Base-by-base conservation (phyloP, 1,140 invertebrate genomes). In the Drosophila orosa region DNA sequence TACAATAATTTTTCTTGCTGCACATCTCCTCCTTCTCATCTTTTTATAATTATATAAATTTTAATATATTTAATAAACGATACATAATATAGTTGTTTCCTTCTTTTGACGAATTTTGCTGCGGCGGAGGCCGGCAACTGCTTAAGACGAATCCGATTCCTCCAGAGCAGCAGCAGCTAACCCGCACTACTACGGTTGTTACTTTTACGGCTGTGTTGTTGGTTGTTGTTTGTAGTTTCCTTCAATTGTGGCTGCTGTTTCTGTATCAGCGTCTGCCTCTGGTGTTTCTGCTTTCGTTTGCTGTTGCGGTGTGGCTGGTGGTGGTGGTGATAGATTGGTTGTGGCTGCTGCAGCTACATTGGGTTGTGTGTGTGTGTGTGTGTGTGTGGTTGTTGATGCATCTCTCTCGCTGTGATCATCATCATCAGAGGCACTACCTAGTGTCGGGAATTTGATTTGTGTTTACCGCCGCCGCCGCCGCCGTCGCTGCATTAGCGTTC, bases 1-100 rank as follows among this genome's bases (percentile, higher is more conserved):
- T 91, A 91, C 89, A 91, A 91, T 91, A 91, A 86, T 74, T 89
- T 71, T 81, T 76, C 75, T 87, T 85, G 86, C 84, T 89, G 79
- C 84, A 80, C 83, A 87, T 86, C 78, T 76, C 67, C n/a, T n/a
- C 74, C 63, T 50, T 74, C 69, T 74, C 66, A 68, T 71, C 61
- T 69, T 84, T 89, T 91, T 91, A 91, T 91, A 91, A 91, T 91
- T 91, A 91, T 91, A 91, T 91, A 91, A 91, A 91, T 91, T 91
- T 90, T 91, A 91, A 91, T 91, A 91, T 89, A 89, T 91, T 91
- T 91, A 91, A 91, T 91, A 91, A 91, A 91, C 90, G 82, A 91
- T 91, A 90, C 86, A 91, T 91, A 86, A 90, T 89, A 89, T 89
- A 89, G 84, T 89, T 54, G 50, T 84, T 89, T 78, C 67, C 67